These are phyloP conservation scores for Sus cebifrons DNA, from an alignment of 2,797 vertebrate genomes.

Conservation along the genomic window DNA sequence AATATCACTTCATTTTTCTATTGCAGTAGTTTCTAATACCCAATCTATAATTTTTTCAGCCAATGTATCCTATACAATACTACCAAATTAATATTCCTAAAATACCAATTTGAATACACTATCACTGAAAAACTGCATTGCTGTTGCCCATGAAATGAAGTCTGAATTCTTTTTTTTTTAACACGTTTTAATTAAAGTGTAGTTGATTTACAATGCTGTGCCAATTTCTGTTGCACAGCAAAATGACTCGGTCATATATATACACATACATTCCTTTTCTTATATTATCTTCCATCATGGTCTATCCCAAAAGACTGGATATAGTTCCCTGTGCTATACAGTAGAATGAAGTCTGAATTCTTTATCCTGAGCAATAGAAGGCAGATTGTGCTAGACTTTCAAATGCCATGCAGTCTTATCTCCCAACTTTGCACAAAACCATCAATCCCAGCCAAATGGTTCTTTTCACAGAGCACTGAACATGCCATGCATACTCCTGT, in stretches of 20 bases:
- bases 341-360: conserved; percentile 9
- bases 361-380: not conserved
- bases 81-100: not conserved
- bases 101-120: conserved; percentile 31
- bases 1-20: conserved; percentile 20
- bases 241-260: too few species aligned
- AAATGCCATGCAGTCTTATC: not conserved
- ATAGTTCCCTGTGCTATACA: too few species aligned
- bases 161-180: not conserved
- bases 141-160: conserved; percentile 21
- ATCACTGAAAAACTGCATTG: conserved; percentile 5
- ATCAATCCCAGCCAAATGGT: not conserved
- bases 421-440: not conserved
- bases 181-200: too few species aligned
- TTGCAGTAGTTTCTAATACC: not conserved
- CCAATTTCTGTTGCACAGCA: too few species aligned
- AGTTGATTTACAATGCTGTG: too few species aligned
- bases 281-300: too few species aligned
- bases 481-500: not conserved
- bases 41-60: conserved; percentile 4
- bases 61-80: not conserved
- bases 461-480: not conserved
- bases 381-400: not conserved
- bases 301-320: too few species aligned
- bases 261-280: too few species aligned